Conservation (phyloP, 1,140 invertebrate genomes). For the Tetragonula clypearis region DNA sequence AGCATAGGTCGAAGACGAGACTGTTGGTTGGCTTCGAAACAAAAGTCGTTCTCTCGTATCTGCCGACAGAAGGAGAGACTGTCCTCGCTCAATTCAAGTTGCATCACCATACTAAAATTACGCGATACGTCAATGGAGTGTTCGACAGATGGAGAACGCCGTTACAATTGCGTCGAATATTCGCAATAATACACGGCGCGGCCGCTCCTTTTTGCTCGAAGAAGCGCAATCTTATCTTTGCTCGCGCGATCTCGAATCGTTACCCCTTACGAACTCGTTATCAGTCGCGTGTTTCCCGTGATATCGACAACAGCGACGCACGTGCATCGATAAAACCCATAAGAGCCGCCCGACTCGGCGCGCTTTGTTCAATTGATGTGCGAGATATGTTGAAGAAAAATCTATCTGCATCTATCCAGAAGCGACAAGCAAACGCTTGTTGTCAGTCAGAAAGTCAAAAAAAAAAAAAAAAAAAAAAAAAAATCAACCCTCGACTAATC, state of each 20-base stretch:
- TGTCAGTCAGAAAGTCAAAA: neutral
- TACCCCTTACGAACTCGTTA: neutral
- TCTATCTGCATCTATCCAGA: neutral
- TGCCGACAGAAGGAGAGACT: neutral
- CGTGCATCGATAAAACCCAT: neutral
- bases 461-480: too few relatives aligned
- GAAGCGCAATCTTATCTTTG: conserved; percentile 9
- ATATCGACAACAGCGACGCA: neutral
- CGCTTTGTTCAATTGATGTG: neutral
- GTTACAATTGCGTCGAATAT: conserved; percentile 38
- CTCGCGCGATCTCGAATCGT: neutral
- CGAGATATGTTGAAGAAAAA: neutral
- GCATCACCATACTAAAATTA: conserved; percentile 60
- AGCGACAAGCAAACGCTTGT: neutral
- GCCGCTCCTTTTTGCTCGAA: neutral
- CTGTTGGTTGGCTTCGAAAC: neutral
- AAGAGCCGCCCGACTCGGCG: too few relatives aligned
- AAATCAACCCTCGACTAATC: neutral
- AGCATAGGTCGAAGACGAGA: neutral
- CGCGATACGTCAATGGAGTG: conserved; percentile 37
- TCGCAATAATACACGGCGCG: neutral
- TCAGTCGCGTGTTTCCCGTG: neutral
- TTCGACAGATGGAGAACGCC: conserved; percentile 53
- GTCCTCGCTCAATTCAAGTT: conserved; percentile 31
- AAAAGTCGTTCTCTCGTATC: neutral